phyloP scores from a whole-genome alignment of 1,140 invertebrate genomes.

The Drosophila burlai region DNA sequence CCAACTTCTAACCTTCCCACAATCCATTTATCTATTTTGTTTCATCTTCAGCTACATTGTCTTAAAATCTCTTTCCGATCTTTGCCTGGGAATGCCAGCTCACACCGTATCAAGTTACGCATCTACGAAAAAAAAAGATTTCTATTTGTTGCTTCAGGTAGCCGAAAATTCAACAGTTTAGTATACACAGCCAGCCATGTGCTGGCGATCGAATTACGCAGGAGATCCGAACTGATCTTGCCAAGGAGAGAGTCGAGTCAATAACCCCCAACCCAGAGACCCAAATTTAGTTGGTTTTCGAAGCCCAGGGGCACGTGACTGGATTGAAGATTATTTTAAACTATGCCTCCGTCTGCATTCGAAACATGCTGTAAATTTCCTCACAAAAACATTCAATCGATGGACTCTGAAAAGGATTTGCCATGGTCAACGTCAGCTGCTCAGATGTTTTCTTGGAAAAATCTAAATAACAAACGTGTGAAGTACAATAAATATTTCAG shows the following conservation, averaged over 20 bases:
- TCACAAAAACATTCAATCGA: neutral
- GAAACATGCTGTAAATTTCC: neutral
- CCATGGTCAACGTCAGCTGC: slow-evolving; percentile 25
- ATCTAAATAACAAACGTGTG: neutral
- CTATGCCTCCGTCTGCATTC: neutral
- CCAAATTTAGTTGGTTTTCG: slow-evolving; percentile 33
- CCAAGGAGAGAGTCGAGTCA: slow-evolving; percentile 23
- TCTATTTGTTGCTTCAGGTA: slow-evolving; percentile 36
- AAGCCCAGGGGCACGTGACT: slow-evolving; percentile 45
- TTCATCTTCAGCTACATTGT: slow-evolving; percentile 36
- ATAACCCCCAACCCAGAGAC: slow-evolving; percentile 38
- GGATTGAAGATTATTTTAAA: slow-evolving; percentile 42
- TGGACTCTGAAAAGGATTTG: slow-evolving; percentile 22
- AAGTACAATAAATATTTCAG: slow-evolving; percentile 13
- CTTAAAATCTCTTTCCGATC: slow-evolving; percentile 24
- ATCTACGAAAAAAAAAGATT: slow-evolving; percentile 11
- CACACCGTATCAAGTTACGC: slow-evolving; percentile 38
- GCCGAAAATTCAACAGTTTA: slow-evolving; percentile 22
- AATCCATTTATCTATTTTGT: slow-evolving; percentile 25
- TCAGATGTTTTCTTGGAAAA: slow-evolving; percentile 13
- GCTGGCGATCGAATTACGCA: slow-evolving; percentile 42
- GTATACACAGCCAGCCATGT: slow-evolving; percentile 29
- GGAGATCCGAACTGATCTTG: slow-evolving; percentile 12
- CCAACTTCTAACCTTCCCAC: slow-evolving; percentile 11
- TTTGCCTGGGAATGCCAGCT: slow-evolving; percentile 11